A percentile compares a stretch with the other conserved stretches of the same genome.
Evolutionary conservation across 2,113 vertebrate species (phyloP).

Genomic region (Pristiophorus japonicus): DNA sequence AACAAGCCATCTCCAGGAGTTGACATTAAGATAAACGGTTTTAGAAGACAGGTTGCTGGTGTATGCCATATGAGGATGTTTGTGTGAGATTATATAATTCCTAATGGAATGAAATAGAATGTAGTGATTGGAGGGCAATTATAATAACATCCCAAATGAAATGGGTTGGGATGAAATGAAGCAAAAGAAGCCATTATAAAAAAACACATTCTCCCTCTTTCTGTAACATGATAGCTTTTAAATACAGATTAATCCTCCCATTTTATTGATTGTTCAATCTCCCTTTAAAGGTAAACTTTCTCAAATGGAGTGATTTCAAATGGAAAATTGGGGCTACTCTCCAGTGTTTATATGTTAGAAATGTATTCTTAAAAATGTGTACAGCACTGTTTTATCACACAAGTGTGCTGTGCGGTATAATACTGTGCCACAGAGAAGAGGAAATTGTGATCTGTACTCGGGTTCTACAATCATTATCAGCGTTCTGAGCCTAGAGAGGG

Average conservation of each 20-base stretch:
- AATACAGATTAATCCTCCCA: background rate
- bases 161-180: background rate
- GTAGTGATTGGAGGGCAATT: background rate
- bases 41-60: background rate
- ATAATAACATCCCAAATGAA: background rate
- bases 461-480: background rate
- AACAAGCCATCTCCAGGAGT: background rate
- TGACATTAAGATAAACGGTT: background rate
- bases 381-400: background rate
- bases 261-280: background rate
- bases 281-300: background rate
- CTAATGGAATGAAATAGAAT: background rate
- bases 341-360: background rate
- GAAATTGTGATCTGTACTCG: background rate
- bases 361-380: background rate
- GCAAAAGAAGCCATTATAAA: background rate
- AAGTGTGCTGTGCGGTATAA: background rate
- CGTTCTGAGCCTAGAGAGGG: background rate
- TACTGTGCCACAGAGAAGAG: background rate
- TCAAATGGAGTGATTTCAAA: background rate
- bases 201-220: background rate
- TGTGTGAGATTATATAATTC: background rate
- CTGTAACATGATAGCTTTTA: background rate
- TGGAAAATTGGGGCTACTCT: background rate
- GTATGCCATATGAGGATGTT: background rate